A percentile compares a stretch with the other conserved stretches of the same genome.
These are phyloP conservation scores for Catalaphyllia jardinei DNA, from an alignment of 64 coral and sea anemone species.

Conservation along the genomic window DNA sequence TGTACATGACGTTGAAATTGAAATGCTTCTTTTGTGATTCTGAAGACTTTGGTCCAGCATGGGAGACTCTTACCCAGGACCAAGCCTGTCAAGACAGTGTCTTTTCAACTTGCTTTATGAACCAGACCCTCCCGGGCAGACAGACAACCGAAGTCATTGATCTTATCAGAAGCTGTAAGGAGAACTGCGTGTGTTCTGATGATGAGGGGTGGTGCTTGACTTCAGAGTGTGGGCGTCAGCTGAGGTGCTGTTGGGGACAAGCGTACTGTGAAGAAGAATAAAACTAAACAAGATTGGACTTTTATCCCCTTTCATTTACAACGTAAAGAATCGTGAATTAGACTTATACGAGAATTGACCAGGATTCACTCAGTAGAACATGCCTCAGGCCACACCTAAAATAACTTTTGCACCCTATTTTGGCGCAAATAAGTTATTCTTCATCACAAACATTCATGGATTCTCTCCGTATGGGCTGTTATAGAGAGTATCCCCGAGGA, in stretches of 20 bases:
- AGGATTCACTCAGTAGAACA: no score
- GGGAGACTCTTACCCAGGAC: slow-evolving; percentile 70
- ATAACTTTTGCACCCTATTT: no score
- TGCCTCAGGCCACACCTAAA: no score
- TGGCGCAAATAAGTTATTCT: no score
- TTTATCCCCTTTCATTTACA: not conserved
- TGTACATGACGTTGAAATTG: slow-evolving; percentile 81
- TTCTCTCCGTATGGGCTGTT: no score
- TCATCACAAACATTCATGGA: no score
- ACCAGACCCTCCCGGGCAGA: slow-evolving; percentile 63
- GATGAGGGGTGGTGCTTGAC: slow-evolving; percentile 69
- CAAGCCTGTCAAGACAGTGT: slow-evolving; percentile 62
- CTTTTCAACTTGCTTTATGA: slow-evolving; percentile 68
- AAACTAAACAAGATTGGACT: not conserved
- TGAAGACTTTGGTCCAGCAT: slow-evolving; percentile 71
- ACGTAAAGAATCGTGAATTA: not conserved
- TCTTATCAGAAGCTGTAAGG: slow-evolving; percentile 75
- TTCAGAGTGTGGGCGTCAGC: slow-evolving; percentile 44
- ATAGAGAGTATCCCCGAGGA: no score
- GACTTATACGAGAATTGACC: no score
- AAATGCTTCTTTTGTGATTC: slow-evolving; percentile 88
- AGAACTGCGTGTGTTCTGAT: slow-evolving; percentile 71
- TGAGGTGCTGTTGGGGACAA: slow-evolving; percentile 79
- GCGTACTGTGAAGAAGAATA: slow-evolving; percentile 63
- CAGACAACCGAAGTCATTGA: slow-evolving; percentile 80